Percentiles rank a stretch among this genome's conserved stretches.
These are phyloP conservation scores for Xestoiulus laeticollis DNA, from an alignment of 2,888 invertebrate species.

Conservation along the genomic window DNA sequence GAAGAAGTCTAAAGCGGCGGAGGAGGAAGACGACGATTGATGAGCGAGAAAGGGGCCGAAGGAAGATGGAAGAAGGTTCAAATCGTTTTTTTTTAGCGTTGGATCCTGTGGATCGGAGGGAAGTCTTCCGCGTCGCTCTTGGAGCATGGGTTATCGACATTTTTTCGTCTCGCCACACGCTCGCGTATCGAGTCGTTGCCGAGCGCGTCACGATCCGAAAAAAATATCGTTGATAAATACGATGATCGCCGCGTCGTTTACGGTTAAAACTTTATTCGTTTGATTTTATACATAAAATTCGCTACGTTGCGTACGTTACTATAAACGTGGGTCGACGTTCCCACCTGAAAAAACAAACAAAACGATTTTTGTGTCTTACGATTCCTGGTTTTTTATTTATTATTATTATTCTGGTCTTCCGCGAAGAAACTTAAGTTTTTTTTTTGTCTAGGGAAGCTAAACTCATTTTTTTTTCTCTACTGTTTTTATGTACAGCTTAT, in stretches of 20 bases:
- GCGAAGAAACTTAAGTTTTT: neutral
- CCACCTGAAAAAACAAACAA: neutral
- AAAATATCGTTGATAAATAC: neutral
- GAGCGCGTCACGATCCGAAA: neutral
- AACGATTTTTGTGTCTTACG: neutral
- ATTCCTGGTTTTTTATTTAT: no score
- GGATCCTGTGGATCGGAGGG: no score
- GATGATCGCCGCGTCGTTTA: neutral
- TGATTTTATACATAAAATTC: constrained; percentile 10
- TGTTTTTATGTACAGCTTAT: neutral
- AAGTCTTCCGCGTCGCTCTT: no score
- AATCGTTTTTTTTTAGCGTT: no score
- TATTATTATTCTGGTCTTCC: neutral
- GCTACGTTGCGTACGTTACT: neutral
- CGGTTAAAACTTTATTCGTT: neutral
- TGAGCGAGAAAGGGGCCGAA: neutral
- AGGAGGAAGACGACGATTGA: constrained; percentile 35
- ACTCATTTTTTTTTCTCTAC: neutral
- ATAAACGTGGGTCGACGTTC: neutral
- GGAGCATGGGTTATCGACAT: neutral
- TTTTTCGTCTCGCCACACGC: neutral
- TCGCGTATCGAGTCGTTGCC: neutral
- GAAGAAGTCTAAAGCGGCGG: neutral
- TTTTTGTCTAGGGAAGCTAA: neutral
- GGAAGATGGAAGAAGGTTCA: no score